Base-by-base conservation (phyloP, 2,797 vertebrate genomes). In the Sebastes matsubarae region DNA sequence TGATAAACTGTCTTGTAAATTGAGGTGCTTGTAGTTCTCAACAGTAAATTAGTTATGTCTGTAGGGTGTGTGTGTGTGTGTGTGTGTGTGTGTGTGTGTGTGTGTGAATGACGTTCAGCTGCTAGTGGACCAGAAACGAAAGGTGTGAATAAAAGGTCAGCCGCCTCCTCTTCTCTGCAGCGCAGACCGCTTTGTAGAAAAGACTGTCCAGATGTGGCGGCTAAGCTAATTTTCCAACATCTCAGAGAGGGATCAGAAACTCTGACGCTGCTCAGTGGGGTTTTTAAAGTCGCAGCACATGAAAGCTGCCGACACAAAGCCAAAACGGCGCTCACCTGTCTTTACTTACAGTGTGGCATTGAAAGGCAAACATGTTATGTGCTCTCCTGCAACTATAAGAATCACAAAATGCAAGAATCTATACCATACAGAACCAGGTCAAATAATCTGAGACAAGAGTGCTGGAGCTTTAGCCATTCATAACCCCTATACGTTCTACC, bases 81-180 rank as follows among this genome's bases (percentile, higher is more conserved):
- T 42, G 14, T 42, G 38, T 16, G 57, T 55, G 63, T 67, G 18
- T 16, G 30, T 54, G 63, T 30, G 38, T 61, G 59, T 64, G 18
- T n/a, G 14, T 18, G 25, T 2, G 8, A 18, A 4, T 30, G 54
- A 57, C 12, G 11, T 25, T 24, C 12, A 27, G 24, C 13, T 58
- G 24, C 50, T 46, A 46, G 14, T 46, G 42, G 42, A 46, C 82
- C 68, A 22, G 52, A 68, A 89, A 87, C 52, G 59, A 81, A 84
- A 80, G 79, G 81, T 86, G 85, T 72, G 83, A 87, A 78, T 57
- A 66, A 68, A 85, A 87, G 68, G 64, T 74, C 80, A 64, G 71
- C 59, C 12, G n/a, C 77, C 46, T 55, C 20, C 57, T 73, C 16
- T 54, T 73, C 16, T 20, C 68, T 69, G 83, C 75, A 34, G 75